Evolutionary conservation across 2,797 vertebrate genomes (phyloP), one percentile per base, ranked within the genome.

Genomic region (Prionace glauca): DNA sequence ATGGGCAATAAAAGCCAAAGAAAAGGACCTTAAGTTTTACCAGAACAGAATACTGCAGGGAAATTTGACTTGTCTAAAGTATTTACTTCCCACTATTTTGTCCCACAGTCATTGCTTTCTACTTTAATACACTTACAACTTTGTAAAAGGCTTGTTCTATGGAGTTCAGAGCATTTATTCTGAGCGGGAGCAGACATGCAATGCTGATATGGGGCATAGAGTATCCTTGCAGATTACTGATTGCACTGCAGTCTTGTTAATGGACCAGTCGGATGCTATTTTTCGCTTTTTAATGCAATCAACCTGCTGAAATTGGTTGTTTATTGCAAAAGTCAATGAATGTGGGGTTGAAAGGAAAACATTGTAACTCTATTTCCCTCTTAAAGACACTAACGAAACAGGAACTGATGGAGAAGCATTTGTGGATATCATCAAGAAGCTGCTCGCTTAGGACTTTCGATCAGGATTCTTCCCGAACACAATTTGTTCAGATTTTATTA

Each of bases 291-390:
- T 92, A 92, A 69, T 69, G 8, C 90, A 62, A 91, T 91, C 0
- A 32, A 22, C 60, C 88, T 69, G 11, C 20, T 92, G 65, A 92
- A n/a, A 26, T 92, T 92, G 62, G 20, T 67, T 65, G 29, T 91
- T 65, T 67, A 36, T n/a, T 67, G 16, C 60, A 91, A 91, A 36
- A 91, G 32, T 18, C 10, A 91, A 91, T 16, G 22, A 16, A 29
- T 65, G 36, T 91, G 65, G 60, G n/a, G 32, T 91, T 91, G 88
- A 91, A 91, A 91, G n/a, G 32, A 67, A 91, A 91, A 67, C 60
- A 36, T 9, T 91, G 7, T 91, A 36, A 65, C 8, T 92, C 90
- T 69, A 69, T 36, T 69, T 62, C 36, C 65, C 90, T 67, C 32
- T 41, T 69, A 69, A 92, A 92, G 18, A 92, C 1, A 36, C 62